These are phyloP conservation scores for Hirtodrosophila cameraria DNA, from an alignment of 2,888 invertebrate genomes.

Conservation along the genomic window DNA sequence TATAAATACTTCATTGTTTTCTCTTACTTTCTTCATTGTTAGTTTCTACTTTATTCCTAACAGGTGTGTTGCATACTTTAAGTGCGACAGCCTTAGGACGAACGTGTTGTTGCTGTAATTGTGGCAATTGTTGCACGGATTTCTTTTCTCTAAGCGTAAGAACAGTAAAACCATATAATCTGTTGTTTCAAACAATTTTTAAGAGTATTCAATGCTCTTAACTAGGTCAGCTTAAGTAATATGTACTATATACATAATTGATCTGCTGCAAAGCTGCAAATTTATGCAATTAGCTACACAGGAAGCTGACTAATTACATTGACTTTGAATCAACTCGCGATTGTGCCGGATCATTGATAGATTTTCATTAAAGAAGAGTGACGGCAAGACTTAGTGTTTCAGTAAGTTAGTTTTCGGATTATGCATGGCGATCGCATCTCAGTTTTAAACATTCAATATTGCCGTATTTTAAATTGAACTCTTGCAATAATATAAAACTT, in stretches of 20 bases:
- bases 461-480: too few relatives aligned
- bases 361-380: too few relatives aligned
- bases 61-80: constrained; percentile 54
- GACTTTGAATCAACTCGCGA: too few relatives aligned
- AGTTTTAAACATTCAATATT: background rate
- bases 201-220: background rate
- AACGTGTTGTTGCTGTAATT: constrained; percentile 64
- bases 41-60: constrained; percentile 11
- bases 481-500: too few relatives aligned
- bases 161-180: constrained; percentile 1
- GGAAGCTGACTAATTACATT: constrained; percentile 35
- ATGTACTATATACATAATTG: constrained; percentile 21
- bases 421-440: background rate
- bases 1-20: background rate
- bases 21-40: constrained; percentile 12
- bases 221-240: constrained; percentile 31
- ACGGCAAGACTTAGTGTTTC: too few relatives aligned
- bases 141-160: background rate
- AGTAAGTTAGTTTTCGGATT: too few relatives aligned
- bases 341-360: too few relatives aligned
- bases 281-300: constrained; percentile 42
- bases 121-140: constrained; percentile 46
- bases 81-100: constrained; percentile 6
- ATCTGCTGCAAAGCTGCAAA: constrained; percentile 30
- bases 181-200: constrained; percentile 1